phyloP scores from a whole-genome alignment of 2,797 vertebrate species.

The Acrossocheilus fasciatus region DNA sequence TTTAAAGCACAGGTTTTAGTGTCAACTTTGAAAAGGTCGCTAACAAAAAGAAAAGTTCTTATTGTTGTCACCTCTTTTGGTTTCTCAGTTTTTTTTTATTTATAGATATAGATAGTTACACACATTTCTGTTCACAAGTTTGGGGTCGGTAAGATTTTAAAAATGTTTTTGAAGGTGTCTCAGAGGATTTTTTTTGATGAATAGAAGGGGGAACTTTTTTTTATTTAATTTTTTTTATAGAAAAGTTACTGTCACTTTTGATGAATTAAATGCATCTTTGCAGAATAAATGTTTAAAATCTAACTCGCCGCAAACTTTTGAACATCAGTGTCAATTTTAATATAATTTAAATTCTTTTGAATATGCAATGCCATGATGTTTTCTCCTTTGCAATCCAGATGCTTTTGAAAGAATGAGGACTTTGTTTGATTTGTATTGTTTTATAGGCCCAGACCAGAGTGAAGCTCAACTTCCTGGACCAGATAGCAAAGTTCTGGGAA shows the following conservation, averaged over 20 bases:
- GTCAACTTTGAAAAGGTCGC: neutral
- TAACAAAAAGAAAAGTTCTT: conserved; percentile 29
- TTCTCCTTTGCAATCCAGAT: neutral
- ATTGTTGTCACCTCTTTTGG: neutral
- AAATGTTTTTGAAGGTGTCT: neutral
- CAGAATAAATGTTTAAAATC: neutral
- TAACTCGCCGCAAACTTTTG: neutral
- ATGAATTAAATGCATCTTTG: neutral
- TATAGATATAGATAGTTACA: too few relatives aligned
- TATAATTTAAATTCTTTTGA: neutral
- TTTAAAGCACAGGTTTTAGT: neutral
- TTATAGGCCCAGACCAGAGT: conserved; percentile 95
- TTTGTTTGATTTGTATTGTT: neutral
- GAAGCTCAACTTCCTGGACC: conserved; percentile 97
- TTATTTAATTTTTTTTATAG: too few relatives aligned
- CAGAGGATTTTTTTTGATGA: neutral
- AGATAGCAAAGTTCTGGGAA: conserved; percentile 99
- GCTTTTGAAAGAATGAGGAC: neutral
- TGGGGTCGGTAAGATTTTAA: neutral
- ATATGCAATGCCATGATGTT: neutral
- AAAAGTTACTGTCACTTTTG: neutral
- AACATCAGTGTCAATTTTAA: neutral
- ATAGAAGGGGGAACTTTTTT: too few relatives aligned
- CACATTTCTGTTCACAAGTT: neutral
- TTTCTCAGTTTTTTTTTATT: neutral